Evolutionary conservation across 92 coral and sea anemone genomes (phyloP).

Genomic region (Diadumene lineata): DNA sequence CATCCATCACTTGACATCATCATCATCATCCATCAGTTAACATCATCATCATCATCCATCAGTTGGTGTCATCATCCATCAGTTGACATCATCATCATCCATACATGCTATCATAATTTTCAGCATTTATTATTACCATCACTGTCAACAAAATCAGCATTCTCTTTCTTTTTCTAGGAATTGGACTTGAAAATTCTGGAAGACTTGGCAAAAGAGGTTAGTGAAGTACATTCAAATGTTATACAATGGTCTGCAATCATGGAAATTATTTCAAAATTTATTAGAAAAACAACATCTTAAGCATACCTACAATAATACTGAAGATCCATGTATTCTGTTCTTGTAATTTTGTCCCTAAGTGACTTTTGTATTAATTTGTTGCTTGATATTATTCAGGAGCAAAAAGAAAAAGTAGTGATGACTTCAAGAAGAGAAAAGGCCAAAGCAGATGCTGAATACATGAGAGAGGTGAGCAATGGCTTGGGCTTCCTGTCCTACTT

Average conservation of each 20-base stretch:
- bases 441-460: constrained; percentile 91
- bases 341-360: not conserved
- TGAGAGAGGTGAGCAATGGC: constrained; percentile 71
- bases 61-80: too few relatives aligned
- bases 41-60: too few relatives aligned
- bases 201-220: constrained; percentile 65
- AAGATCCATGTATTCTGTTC: not conserved
- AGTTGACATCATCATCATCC: too few relatives aligned
- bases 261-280: too few relatives aligned
- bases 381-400: constrained; percentile 49
- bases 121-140: constrained; percentile 8
- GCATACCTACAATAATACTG: too few relatives aligned
- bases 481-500: constrained; percentile 16
- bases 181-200: constrained; percentile 90
- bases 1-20: too few relatives aligned
- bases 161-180: constrained; percentile 52
- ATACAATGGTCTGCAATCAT: not conserved
- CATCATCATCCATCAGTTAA: too few relatives aligned
- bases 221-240: not conserved
- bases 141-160: not conserved
- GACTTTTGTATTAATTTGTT: not conserved
- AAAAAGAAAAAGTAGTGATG: constrained; percentile 70
- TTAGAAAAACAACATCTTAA: too few relatives aligned
- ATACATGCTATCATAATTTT: too few relatives aligned
- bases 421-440: constrained; percentile 95